A percentile compares a stretch with the other conserved stretches of the same genome.
phyloP scores from a whole-genome alignment of 2,888 invertebrate genomes.

The Tiliacea aurago region DNA sequence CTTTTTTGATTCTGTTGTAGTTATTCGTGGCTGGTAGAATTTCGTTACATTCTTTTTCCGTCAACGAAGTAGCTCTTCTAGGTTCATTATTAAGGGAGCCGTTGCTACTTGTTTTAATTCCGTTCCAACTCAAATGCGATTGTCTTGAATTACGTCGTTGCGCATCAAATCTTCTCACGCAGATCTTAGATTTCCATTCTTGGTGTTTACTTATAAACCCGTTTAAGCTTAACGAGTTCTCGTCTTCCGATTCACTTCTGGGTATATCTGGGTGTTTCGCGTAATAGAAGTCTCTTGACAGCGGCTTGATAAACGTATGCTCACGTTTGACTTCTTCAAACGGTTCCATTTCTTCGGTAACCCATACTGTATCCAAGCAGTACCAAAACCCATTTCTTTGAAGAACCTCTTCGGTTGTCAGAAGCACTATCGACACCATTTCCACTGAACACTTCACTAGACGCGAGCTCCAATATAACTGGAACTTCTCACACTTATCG shows the following conservation, averaged over 20 bases:
- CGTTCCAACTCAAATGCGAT: constrained; percentile 69
- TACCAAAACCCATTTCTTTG: constrained; percentile 85
- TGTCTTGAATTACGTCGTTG: constrained; percentile 72
- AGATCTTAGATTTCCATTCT: constrained; percentile 84
- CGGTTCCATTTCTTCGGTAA: constrained; percentile 84
- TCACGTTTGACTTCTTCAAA: constrained; percentile 85
- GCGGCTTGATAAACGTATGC: constrained; percentile 80
- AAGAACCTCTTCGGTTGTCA: constrained; percentile 86
- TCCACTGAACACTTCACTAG: constrained; percentile 56
- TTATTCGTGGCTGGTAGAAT: neutral
- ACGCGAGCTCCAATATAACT: constrained; percentile 39
- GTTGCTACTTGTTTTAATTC: constrained; percentile 67
- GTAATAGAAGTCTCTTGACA: constrained; percentile 84
- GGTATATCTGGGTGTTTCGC: constrained; percentile 85
- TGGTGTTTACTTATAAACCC: constrained; percentile 82
- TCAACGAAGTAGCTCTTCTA: constrained; percentile 70
- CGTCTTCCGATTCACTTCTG: constrained; percentile 87
- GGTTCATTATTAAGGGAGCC: constrained; percentile 69
- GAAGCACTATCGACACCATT: constrained; percentile 85
- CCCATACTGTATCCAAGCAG: constrained; percentile 83
- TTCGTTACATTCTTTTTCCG: constrained; percentile 59
- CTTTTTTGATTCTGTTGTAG: constrained; percentile 27
- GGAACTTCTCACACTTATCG: constrained; percentile 19
- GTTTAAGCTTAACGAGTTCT: constrained; percentile 79
- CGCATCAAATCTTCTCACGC: constrained; percentile 76